Evolutionary conservation across 2,888 invertebrate species (phyloP).

Genomic region (Chesias legatella): DNA sequence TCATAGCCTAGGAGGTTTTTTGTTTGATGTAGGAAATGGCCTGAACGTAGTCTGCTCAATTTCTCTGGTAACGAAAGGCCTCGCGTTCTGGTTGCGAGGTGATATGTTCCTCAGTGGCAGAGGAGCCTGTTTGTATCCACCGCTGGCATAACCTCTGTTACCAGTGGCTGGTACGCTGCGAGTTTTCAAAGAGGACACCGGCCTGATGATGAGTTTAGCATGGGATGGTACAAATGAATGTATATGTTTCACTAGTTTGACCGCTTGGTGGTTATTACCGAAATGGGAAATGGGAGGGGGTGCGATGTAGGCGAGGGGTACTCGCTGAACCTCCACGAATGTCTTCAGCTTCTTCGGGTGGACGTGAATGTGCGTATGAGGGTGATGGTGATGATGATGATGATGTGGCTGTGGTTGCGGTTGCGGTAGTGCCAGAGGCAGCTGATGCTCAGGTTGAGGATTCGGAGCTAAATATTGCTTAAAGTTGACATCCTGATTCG

Average conservation of each 20-base stretch:
- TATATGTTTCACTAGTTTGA: constrained; percentile 52
- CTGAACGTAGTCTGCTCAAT: constrained; percentile 59
- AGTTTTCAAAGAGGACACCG: constrained; percentile 42
- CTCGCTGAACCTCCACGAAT: constrained; percentile 63
- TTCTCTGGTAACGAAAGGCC: constrained; percentile 43
- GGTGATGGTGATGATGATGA: constrained; percentile 23
- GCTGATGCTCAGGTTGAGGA: constrained; percentile 11
- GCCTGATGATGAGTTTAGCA: constrained; percentile 58
- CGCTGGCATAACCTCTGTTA: constrained; percentile 6
- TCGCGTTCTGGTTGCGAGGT: constrained; percentile 36
- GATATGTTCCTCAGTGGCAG: constrained; percentile 14
- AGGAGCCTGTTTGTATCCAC: constrained; percentile 39
- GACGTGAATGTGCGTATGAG: constrained; percentile 24
- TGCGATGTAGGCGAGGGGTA: constrained; percentile 65
- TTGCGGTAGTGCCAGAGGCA: constrained; percentile 21
- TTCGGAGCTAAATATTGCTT: constrained; percentile 16
- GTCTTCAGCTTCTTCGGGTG: constrained; percentile 60
- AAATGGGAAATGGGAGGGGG: constrained; percentile 54
- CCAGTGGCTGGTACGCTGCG: constrained; percentile 37
- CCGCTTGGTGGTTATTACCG: constrained; percentile 35
- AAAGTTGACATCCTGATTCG: constrained; percentile 21
- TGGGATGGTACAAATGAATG: constrained; percentile 56
- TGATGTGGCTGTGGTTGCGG: constrained; percentile 18
- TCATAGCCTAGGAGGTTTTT: constrained; percentile 55
- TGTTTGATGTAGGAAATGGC: constrained; percentile 48